A percentile compares a stretch with the other conserved stretches of the same genome.
Evolutionary conservation across 2,113 vertebrate species (phyloP).

Genomic region (Chiloscyllium plagiosum): DNA sequence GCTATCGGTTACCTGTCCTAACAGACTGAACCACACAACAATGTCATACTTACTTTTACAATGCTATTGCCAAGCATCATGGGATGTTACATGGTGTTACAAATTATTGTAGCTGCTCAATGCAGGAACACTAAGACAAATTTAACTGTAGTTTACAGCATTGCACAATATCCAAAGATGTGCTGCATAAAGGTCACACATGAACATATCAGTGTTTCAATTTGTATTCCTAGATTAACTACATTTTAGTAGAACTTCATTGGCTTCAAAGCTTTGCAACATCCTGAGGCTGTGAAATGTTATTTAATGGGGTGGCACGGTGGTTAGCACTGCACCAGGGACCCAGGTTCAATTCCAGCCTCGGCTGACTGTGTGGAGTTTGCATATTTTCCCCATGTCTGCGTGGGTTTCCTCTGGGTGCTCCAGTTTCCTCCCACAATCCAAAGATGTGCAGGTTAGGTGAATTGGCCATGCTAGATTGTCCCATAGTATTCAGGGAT

Average conservation of each 20-base stretch:
- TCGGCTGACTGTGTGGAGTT: too few species aligned
- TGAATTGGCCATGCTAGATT: too few species aligned
- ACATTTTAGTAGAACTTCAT: not conserved
- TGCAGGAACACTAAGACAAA: not conserved
- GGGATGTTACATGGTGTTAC: not conserved
- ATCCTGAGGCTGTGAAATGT: not conserved
- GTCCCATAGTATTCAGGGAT: too few species aligned
- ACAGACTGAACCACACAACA: not conserved
- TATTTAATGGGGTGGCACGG: not conserved
- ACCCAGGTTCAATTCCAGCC: too few species aligned
- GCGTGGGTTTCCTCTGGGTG: too few species aligned
- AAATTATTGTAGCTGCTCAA: not conserved
- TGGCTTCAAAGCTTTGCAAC: not conserved
- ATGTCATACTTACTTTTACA: not conserved
- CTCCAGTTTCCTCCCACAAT: too few species aligned
- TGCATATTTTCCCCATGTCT: too few species aligned
- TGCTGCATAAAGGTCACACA: not conserved
- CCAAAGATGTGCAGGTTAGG: too few species aligned
- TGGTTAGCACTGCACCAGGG: too few species aligned
- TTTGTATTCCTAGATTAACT: not conserved
- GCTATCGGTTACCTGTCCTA: not conserved
- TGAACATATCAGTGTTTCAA: not conserved
- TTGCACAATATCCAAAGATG: not conserved
- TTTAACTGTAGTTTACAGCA: not conserved
- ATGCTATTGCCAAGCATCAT: not conserved